Base-by-base conservation (phyloP, 2,888 invertebrate species). In the Rhingia campestris region DNA sequence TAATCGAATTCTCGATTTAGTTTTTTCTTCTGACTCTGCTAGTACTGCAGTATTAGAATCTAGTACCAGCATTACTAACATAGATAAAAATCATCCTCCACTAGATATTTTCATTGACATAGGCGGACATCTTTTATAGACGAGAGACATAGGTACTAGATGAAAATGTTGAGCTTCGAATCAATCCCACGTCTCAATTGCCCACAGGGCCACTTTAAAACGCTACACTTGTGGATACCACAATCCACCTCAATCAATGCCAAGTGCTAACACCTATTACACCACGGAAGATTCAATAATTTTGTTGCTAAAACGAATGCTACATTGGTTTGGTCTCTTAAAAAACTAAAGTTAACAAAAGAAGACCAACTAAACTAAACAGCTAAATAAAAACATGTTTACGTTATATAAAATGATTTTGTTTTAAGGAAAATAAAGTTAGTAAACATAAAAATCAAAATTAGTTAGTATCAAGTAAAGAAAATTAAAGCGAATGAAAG, bases 401-500 rank as follows among this genome's bases (percentile, higher is more conserved):
- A 41, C 9, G n/a, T 45, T 14, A 7, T 14, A 12, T 43, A 9
- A 53, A n/a, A 30, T 35, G 56, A 32, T 32, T 6, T 10, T 32
- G 32, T 43, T 39, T 12, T 12, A 47, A 32, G 7, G 10, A 53
- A 56, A 39, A 32, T 49, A 59, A 59, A 12, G 33, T 69, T 69
- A 69, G 56, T 69, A 56, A 54, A 54, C 33, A 43, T 32, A 69
- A 56, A 69, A n/a, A 49, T 22, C 56, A 73, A 63, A 86, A 63
- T 64, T 73, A 86, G 53, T 56, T n/a, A 69, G 30, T 58, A 22
- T 41, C 81, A 59, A 81, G 79, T 84, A 69, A n/a, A 86, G 87
- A 86, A 88, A 88, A 86, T 82, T 10, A 87, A 69, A 70, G 81
- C 51, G 69, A 69, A 63, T 69, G 61, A 54, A 77, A 59, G 51